A percentile compares a stretch with the other conserved stretches of the same genome.
phyloP scores from a whole-genome alignment of 2,113 vertebrate genomes.

The Seriola rivoliana region DNA sequence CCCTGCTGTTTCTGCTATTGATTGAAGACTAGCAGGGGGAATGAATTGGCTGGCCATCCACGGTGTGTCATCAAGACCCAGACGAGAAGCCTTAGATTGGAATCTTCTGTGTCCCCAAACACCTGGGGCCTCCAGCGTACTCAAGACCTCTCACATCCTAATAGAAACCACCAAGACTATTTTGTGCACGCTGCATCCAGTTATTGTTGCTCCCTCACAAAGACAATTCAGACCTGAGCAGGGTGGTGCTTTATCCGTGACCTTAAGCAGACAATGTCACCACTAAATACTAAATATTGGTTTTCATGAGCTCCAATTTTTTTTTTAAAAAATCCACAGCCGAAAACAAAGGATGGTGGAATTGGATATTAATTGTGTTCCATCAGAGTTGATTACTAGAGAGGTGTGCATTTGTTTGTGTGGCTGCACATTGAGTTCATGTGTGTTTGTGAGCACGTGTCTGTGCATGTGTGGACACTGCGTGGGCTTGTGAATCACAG shows the following conservation, averaged over 20 bases:
- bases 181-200: not conserved
- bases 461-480: constrained; percentile 51
- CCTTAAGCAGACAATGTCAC: constrained; percentile 53
- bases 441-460: constrained; percentile 28
- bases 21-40: constrained; percentile 65
- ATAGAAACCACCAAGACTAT: constrained; percentile 29
- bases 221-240: constrained; percentile 17
- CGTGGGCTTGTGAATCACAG: constrained; percentile 78
- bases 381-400: constrained; percentile 75
- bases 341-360: constrained; percentile 58
- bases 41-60: constrained; percentile 58
- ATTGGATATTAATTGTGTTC: constrained; percentile 80
- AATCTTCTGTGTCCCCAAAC: constrained; percentile 37
- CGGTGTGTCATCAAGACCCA: constrained; percentile 61
- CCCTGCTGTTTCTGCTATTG: constrained; percentile 67
- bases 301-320: constrained; percentile 54
- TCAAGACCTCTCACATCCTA: constrained; percentile 39
- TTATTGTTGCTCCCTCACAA: not conserved
- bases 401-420: constrained; percentile 55
- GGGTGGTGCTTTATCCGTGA: constrained; percentile 31
- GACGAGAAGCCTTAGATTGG: constrained; percentile 62
- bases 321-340: constrained; percentile 67
- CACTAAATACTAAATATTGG: constrained; percentile 53
- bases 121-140: constrained; percentile 53
- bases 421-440: constrained; percentile 12